Base-by-base conservation (phyloP, 2,113 vertebrate genomes). In the Hippocampus mohnikei region DNA sequence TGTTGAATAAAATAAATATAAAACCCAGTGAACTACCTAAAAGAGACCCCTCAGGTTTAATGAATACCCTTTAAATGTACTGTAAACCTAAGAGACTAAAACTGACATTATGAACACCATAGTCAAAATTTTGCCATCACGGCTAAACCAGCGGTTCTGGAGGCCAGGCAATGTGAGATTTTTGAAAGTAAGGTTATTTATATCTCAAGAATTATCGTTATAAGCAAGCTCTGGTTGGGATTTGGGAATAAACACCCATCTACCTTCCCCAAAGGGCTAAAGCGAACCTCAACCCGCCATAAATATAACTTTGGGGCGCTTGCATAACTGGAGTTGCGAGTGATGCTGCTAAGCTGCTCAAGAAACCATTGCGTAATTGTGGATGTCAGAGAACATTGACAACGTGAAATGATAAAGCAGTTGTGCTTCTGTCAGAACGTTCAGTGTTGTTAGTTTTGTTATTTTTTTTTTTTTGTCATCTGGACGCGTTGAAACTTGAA, bases 81-180 rank as follows among this genome's bases (percentile, higher is more conserved):
- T 33, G 29, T 33, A 33, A 33, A 33, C 29, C 29, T 3, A 71
- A 55, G 72, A 69, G 78, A 72, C 67, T 56, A 13, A 59, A 2
- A 46, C 42, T 66, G 70, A 56, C 69, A 71, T 82, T 80, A 20
- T 69, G 75, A 74, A 77, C 72, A 61, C 74, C 83, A 83, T 74
- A 67, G 64, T 65, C 65, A 64, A 79, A 74, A 63, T 64, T 79
- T 83, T 81, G 23, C 64, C 77, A 89, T 89, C 85, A 87, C 83
- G 64, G 13, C 71, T 73, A 85, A 74, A 73, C 81, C 74, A 85
- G 82, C 78, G 65, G 67, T 76, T 71, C 72, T 4, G 29, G 29
- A 33, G 80, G 84, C 83, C 55, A 72, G 80, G 66, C 67, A 69
- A 79, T 75, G 79, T 79, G 78, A 80, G 69, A 87, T 82, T 75